Evolutionary conservation across 1,140 invertebrate species (phyloP), one percentile per base, ranked within the genome.

Genomic region (Drosophila erecta): DNA sequence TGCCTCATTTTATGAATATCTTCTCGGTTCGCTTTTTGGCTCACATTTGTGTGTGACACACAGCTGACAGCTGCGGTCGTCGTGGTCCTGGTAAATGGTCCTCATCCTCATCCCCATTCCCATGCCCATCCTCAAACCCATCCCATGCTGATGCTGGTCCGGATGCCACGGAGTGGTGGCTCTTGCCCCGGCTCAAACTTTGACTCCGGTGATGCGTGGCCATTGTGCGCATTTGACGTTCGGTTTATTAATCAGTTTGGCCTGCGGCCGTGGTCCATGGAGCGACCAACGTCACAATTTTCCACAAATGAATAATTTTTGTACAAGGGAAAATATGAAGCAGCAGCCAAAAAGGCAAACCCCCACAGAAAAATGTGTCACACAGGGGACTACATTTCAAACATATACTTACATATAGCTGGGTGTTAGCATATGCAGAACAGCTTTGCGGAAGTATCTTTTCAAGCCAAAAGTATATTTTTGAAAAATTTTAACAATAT

Each of bases 191-290:
- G 51, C 56, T 55, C 50, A 56, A 75, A 66, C 65, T 81, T 64
- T 75, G 78, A 50, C 70, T 58, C 38, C 66, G 66, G 51, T 87
- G 79, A 84, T 83, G 85, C 84, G 67, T 89, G 79, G 54, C 76
- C 64, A 87, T 87, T 89, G 84, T 87, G 71, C 76, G 43, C 84
- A 74, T 89, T 91, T 91, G 90, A 91, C 90, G 90, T 91, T 91
- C 91, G 83, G 80, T 91, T 91, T 91, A 89, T 91, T 91, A 91
- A 91, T 91, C 90, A 90, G 90, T 91, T 91, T 91, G 90, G 86
- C 90, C 90, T 76, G 69, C 65, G 81, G 90, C 81, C 64, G 67
- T 49, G 53, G 59, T 14, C 37, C 37, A 33, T 30, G 30, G 30
- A 30, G 71, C 53, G 33, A 59, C 55, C 69, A 66, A 47, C 53